These are phyloP conservation scores for Phthorimaea operculella DNA, from an alignment of 1,140 invertebrate genomes.

Conservation along the genomic window DNA sequence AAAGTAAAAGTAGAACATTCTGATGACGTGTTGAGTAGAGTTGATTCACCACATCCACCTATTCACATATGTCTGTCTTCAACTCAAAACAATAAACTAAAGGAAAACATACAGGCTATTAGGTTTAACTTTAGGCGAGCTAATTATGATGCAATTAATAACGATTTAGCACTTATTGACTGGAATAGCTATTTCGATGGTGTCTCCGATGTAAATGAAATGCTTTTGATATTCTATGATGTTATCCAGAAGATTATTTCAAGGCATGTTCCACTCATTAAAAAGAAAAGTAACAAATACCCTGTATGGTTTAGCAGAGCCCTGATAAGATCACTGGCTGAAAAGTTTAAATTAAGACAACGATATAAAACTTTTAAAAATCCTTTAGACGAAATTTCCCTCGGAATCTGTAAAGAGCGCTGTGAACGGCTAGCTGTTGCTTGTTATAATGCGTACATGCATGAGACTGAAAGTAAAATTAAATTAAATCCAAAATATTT, in stretches of 20 bases:
- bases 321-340: neutral
- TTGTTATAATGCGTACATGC: neutral
- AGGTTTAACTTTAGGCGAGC: slow-evolving; percentile 1
- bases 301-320: slow-evolving; percentile 1
- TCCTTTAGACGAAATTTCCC: slow-evolving; percentile 8
- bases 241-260: neutral
- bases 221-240: neutral
- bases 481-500: slow-evolving; percentile 5
- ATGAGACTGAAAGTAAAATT: neutral
- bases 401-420: neutral
- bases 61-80: neutral
- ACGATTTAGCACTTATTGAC: neutral
- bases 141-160: neutral
- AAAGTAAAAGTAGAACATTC: neutral
- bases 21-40: neutral
- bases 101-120: neutral
- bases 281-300: neutral
- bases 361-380: slow-evolving; percentile 6
- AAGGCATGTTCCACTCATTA: slow-evolving; percentile 2
- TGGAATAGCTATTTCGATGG: neutral
- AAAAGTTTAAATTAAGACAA: slow-evolving; percentile 3
- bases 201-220: neutral
- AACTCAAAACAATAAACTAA: neutral
- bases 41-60: slow-evolving; percentile 6
- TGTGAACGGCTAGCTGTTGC: neutral